Evolutionary conservation across 2,113 vertebrate genomes (phyloP).

Genomic region (Channa maculata): DNA sequence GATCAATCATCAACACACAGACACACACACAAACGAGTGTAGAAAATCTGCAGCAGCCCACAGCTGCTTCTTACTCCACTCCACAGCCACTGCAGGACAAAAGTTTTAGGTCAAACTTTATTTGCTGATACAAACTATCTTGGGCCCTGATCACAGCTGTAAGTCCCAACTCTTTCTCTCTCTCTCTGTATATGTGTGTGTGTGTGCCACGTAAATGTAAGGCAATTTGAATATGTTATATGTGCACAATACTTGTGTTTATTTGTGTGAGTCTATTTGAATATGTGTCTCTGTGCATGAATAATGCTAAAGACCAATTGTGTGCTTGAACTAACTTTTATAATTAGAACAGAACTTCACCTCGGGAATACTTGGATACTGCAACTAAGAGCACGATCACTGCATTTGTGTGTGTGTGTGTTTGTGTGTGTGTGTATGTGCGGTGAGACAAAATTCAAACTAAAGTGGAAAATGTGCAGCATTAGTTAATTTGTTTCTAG

Average conservation of each 20-base stretch:
- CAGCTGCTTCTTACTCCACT: background rate
- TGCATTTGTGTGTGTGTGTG: constrained; percentile 1
- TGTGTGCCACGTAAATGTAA: background rate
- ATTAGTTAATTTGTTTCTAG: constrained; percentile 14
- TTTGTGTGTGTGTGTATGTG: constrained; percentile 11
- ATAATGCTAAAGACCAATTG: constrained; percentile 29
- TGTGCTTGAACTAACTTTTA: constrained; percentile 15
- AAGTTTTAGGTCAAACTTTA: background rate
- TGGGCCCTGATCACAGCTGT: background rate
- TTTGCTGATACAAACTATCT: constrained; percentile 21
- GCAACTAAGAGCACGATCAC: constrained; percentile 22
- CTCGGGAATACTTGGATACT: constrained; percentile 38
- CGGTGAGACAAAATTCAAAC: constrained; percentile 29
- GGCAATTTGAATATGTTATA: constrained; percentile 14
- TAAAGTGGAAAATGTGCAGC: constrained; percentile 44
- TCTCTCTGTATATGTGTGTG: constrained; percentile 15
- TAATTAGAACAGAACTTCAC: constrained; percentile 45
- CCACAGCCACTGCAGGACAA: background rate
- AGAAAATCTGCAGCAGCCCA: background rate
- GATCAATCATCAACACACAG: background rate
- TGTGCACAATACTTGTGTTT: background rate
- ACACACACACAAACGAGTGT: background rate
- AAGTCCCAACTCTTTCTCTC: background rate
- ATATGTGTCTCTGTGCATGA: background rate
- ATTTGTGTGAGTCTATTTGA: background rate